A percentile compares a stretch with the other conserved stretches of the same genome.
Conservation (phyloP, 2,113 vertebrate species). For the Ciconia maguari region DNA sequence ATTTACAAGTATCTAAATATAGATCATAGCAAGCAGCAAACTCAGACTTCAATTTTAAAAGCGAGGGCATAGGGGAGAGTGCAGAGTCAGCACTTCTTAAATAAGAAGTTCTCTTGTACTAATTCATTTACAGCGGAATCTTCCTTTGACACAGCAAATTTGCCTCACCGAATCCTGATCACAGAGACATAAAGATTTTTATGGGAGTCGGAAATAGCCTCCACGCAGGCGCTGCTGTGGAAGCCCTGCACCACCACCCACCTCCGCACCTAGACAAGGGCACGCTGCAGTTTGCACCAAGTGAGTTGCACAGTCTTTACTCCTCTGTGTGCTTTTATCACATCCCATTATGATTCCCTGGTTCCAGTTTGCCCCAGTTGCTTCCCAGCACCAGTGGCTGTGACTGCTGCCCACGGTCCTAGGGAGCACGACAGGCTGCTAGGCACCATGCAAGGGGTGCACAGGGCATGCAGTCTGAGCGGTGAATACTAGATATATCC, state of each 20-base stretch:
- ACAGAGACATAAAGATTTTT: slow-evolving; percentile 60
- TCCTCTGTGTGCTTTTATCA: background rate
- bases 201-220: slow-evolving; percentile 42
- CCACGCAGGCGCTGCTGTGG: slow-evolving; percentile 4
- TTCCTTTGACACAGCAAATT: slow-evolving; percentile 69
- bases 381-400: background rate
- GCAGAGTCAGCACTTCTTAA: slow-evolving; percentile 65
- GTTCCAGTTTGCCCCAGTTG: background rate
- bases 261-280: slow-evolving; percentile 44
- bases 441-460: background rate
- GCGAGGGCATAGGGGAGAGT: slow-evolving; percentile 52
- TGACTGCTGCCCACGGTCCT: background rate
- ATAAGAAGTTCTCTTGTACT: slow-evolving; percentile 61
- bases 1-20: slow-evolving; percentile 62
- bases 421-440: background rate
- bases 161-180: slow-evolving; percentile 40
- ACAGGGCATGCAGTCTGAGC: background rate
- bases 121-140: slow-evolving; percentile 57
- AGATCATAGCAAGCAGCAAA: slow-evolving; percentile 61
- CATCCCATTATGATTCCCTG: background rate
- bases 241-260: slow-evolving; percentile 11
- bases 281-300: slow-evolving; percentile 3
- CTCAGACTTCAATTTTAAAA: slow-evolving; percentile 54
- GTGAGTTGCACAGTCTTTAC: background rate
- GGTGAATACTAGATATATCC: background rate